Evolutionary conservation across 1,140 invertebrate species (phyloP), one percentile per base, ranked within the genome.

Genomic region (Mylabris phalerata): DNA sequence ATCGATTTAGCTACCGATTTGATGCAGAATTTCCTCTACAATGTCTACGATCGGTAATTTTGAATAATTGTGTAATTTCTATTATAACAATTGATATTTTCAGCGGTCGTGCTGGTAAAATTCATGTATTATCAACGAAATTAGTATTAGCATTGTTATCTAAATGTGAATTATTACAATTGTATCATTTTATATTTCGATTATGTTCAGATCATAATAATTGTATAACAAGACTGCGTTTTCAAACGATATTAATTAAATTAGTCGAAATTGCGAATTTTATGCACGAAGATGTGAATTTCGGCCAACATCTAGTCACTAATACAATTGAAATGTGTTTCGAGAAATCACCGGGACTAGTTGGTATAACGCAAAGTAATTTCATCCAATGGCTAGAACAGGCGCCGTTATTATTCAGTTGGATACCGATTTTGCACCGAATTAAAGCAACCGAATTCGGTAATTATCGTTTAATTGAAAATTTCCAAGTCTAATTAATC

Each of bases 141-240:
- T 75, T 83, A 0, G 69, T 80, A 4, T 72, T 88, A n/a, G 80
- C 79, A 27, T 70, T 84, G 26, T 65, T 88, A 51, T 82, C 82
- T 66, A 76, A 77, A 51, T 80, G 79, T 41, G 71, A 77, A n/a
- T 71, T 82, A n/a, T 65, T 72, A 39, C 82, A 85, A 41, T 83
- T 86, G 69, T 85, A 85, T 75, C 71, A 75, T 57, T 85, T 80
- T 41, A 72, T 87, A 39, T 85, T 84, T 61, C 76, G 78, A 54
- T 79, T 82, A 61, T 75, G 83, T 60, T 78, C 82, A 19, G 84
- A 87, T 67, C 82, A 85, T 60, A 85, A 85, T 66, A 81, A 82
- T 40, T 84, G 81, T 64, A 77, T 85, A 38, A 79, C 79, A 9
- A 77, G 79, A 10, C 74, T 79, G 24, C 76, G 78, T 50, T 68